Conservation (phyloP, 1,140 invertebrate species). For the Eueides isabella region DNA sequence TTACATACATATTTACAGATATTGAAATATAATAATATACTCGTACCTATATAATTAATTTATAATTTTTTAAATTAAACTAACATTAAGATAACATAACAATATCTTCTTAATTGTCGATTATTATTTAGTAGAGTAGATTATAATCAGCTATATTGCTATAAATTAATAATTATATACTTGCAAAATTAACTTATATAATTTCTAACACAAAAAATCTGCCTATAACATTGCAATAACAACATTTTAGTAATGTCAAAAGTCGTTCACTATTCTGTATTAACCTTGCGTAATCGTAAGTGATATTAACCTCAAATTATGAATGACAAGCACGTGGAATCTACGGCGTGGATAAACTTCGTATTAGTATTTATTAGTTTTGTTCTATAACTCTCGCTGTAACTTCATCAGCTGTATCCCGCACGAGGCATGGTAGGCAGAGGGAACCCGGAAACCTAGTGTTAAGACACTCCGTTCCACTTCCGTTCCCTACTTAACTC, state of each 20-base stretch:
- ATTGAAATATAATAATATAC: no score
- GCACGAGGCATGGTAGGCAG: no score
- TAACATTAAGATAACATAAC: no score
- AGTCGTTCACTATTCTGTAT: slow-evolving; percentile 45
- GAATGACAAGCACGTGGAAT: slow-evolving; percentile 73
- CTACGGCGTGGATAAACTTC: slow-evolving; percentile 48
- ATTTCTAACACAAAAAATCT: neutral
- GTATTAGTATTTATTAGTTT: slow-evolving; percentile 30
- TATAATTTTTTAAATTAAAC: no score
- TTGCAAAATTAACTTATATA: neutral
- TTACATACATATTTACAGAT: no score
- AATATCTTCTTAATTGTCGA: neutral
- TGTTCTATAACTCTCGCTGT: slow-evolving; percentile 20
- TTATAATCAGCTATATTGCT: neutral
- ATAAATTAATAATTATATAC: neutral
- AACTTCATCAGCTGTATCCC: no score
- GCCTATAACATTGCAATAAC: neutral
- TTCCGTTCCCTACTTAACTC: no score
- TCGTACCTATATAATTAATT: no score
- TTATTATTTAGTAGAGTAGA: neutral
- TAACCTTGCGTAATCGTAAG: slow-evolving; percentile 53
- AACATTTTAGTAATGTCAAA: slow-evolving; percentile 16
- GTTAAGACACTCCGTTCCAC: no score
- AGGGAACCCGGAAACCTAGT: no score
- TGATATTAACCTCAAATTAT: slow-evolving; percentile 58